Base-by-base conservation (phyloP, 2,888 invertebrate genomes). In the Sisyra nigra region DNA sequence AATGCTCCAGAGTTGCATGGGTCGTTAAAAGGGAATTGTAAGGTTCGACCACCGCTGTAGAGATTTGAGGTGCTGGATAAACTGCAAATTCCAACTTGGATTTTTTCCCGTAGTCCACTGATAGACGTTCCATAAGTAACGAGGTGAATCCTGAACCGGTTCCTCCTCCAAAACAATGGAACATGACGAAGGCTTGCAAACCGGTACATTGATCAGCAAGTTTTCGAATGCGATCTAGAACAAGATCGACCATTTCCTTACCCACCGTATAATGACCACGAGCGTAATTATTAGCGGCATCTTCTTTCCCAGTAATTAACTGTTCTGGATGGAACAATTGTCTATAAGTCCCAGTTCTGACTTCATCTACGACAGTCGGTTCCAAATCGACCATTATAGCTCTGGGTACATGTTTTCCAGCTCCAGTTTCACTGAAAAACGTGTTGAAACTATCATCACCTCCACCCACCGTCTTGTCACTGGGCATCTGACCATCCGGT, bases 191-290 rank as follows among this genome's bases (percentile, higher is more conserved):
- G 30, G 74, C 75, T 50, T 67, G 66, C 1, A 61, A 68, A 9
- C 71, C 70, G 19, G 65, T 64, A 55, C 74, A 74, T 57, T 67
- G n/a, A n/a, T n/a, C n/a, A n/a, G n/a, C n/a, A n/a, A n/a, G n/a
- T n/a, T n/a, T n/a, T n/a, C n/a, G n/a, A 68, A 49, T 75, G 74
- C 3, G 37, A 61, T 87, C 86, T 50, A 84, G 69, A 8, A 86
- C 85, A 17, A 84, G 70, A 51, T 87, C 86, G 35, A 91, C 85
- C 53, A 91, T 83, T 61, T 91, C 88, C 55, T 83, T 82, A 51
- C 91, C 93, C 57, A 89, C 82, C 53, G 89, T 89, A 68, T 91
- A 92, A 66, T 89, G 89, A n/a, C 91, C 91, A 37, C 91, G 72
- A 1, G 91, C 92, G 53, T 91, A 92, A 67, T 92, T 92, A 63